Base-by-base conservation (phyloP, 2,797 vertebrate genomes). In the Acanthis flammea region DNA sequence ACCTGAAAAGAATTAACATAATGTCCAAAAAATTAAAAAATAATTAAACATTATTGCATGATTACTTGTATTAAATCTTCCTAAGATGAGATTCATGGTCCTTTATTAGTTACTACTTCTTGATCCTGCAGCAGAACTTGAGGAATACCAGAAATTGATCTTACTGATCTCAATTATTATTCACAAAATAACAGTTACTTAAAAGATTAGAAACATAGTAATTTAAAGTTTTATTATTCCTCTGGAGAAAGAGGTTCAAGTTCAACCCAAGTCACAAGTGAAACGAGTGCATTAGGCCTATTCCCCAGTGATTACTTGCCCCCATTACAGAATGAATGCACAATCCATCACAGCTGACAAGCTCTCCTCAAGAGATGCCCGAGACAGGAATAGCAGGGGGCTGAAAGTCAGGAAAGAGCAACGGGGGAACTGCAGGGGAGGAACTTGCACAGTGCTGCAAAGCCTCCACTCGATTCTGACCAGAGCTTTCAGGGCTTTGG, bases 271-370 rank as follows among this genome's bases (percentile, higher is more conserved):
- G 95, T 90, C 96, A 95, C 94, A 94, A 95, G 81, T 74, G 93
- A 90, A 97, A 95, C 2, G 44, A 97, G 92, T 95, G 96, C 51
- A 82, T 68, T 91, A 87, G 84, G 83, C 42, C 72, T 42, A 37
- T 55, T 95, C 95, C 94, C 91, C 42, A 35, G 80, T 2, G 57
- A 71, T 90, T 78, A 65, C 68, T 82, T 91, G 79, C 66, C 78
- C 84, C 80, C 54, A 47, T 60, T 87, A 95, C 60, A 54, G 95
- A 63, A 86, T 17, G 90, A 97, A 94, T 44, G 91, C 92, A 96
- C 95, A 96, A 96, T 97, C 96, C 92, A 97, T 98, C 97, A 97
- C 53, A 68, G 80, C 75, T 97, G 97, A 97, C 96, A 97, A 54
- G 65, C 39, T 92, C 50, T n/a, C 30, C 94, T 96, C 96, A 63